Conservation (phyloP, 2,888 invertebrate species). For the Drosophila parthenogenetica region DNA sequence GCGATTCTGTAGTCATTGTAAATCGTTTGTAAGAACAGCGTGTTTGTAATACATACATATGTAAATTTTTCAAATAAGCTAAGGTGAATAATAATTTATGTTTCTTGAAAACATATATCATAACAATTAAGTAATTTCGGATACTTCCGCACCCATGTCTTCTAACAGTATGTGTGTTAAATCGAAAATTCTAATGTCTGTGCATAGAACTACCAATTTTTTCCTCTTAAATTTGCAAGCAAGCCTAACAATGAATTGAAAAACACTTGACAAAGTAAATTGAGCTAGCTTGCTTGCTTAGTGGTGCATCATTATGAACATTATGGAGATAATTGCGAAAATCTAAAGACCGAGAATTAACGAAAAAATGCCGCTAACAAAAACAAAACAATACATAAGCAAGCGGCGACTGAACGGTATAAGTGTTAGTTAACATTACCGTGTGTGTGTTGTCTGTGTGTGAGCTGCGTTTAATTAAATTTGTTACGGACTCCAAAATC, state of each 20-base stretch:
- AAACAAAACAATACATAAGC: slow-evolving; percentile 74
- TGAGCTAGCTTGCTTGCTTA: not conserved
- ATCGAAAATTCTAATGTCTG: slow-evolving; percentile 10
- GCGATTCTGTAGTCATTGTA: slow-evolving; percentile 48
- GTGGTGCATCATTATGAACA: not conserved
- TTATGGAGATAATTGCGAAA: slow-evolving; percentile 1
- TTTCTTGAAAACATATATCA: not conserved
- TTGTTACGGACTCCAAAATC: slow-evolving; percentile 56
- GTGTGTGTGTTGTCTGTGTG: slow-evolving; percentile 22
- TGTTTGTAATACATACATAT: slow-evolving; percentile 67
- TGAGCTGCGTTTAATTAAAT: slow-evolving; percentile 55
- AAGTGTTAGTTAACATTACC: slow-evolving; percentile 17
- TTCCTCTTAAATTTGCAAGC: slow-evolving; percentile 16
- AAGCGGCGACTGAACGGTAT: slow-evolving; percentile 24
- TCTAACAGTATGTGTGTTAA: not conserved
- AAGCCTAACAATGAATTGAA: not conserved
- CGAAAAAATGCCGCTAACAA: slow-evolving; percentile 74
- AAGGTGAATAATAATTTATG: slow-evolving; percentile 59
- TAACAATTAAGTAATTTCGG: not conserved
- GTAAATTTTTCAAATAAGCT: slow-evolving; percentile 72
- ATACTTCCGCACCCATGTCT: not conserved
- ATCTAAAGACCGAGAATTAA: slow-evolving; percentile 28
- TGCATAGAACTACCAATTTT: slow-evolving; percentile 15
- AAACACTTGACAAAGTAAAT: not conserved
- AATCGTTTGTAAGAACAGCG: slow-evolving; percentile 67